Base-by-base conservation (phyloP, 1,140 invertebrate genomes). In the Elymnias hypermnestra region DNA sequence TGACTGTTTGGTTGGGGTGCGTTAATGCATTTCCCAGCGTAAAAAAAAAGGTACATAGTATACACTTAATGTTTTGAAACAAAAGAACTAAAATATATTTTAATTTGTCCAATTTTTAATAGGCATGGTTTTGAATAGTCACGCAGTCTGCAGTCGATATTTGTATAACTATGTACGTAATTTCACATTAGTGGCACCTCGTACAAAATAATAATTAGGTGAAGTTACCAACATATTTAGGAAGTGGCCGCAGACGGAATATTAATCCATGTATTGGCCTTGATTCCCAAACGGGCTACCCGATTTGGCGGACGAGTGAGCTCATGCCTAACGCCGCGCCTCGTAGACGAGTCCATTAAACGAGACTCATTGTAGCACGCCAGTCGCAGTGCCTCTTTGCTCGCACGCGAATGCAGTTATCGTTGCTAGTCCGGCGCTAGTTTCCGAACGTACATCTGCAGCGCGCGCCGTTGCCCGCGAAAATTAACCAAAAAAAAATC, bases 361-460 rank as follows among this genome's bases (percentile, higher is more conserved):
- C 49, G 45, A 58, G 58, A 55, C 53, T 68, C 61, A 63, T 63
- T 71, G 61, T 65, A 40, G 57, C 53, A 44, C 49, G 66, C 70
- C 67, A 64, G 65, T 69, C 44, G 10, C 50, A 57, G 58, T 62
- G 51, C 66, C 70, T 70, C 65, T 63, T 71, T 58, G 63, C 57
- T 55, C 72, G 64, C 66, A 58, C 67, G 65, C 77, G 66, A 57
- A 68, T 70, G 73, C 76, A 82, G 77, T 72, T 66, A 66, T 61
- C 78, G 78, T 72, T 67, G 68, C 79, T 78, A 78, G 73, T 72
- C 69, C 50, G 57, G 68, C 71, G 61, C 73, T 79, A 84, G 81
- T 82, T 75, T 61, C 53, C 64, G 70, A 83, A 73, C 81, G 75
- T 66, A 59, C 68, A 67, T 57, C 74, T 72, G 66, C 51, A 43